Base-by-base conservation (phyloP, 2,113 vertebrate genomes). In the Oenanthe melanoleuca region DNA sequence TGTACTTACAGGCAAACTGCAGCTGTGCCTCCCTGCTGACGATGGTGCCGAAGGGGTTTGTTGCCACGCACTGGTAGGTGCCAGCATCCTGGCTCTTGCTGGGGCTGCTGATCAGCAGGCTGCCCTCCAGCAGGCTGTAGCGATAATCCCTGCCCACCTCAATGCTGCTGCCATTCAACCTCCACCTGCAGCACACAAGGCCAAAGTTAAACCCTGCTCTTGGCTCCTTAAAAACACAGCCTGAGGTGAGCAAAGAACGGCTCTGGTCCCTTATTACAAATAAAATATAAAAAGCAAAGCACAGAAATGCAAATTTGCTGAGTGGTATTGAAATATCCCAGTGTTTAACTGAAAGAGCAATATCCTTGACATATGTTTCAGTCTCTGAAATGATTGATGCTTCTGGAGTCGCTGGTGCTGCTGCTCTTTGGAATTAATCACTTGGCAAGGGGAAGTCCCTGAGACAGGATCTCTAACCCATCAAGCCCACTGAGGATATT, bases 1-100 rank as follows among this genome's bases (percentile, higher is more conserved):
- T 37, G 34, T 37, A 37, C 34, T 37, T 37, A 37, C 99, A 99
- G 61, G 99, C 99, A 97, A 99, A 99, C 93, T 98, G 99, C 83
- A 99, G 98, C 87, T 97, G 98, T 69, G 99, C 99, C 97, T 99
- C 98, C 96, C 98, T 98, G 98, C 99, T 99, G 94, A 99, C 97
- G 8, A 99, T 98, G 12, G 99, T 99, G 96, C 99, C 99, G 1
- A 99, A 98, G 1, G 98, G 98, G 96, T 99, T 99, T 97, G 99
- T 98, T 88, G 99, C 99, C 77, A 99, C 97, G 97, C 99, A 99
- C 97, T 99, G 99, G 97, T 99, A 99, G 1, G 96, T 99, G 40
- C 99, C 99, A 73, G 98, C 94, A 74, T 99, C 99, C 77, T 97
- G 98, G 94, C 98, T 99, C 97, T 98, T 98, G 97, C 98, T 99